These are phyloP conservation scores for Drosophila quinaria DNA, from an alignment of 2,888 invertebrate genomes.

Conservation along the genomic window DNA sequence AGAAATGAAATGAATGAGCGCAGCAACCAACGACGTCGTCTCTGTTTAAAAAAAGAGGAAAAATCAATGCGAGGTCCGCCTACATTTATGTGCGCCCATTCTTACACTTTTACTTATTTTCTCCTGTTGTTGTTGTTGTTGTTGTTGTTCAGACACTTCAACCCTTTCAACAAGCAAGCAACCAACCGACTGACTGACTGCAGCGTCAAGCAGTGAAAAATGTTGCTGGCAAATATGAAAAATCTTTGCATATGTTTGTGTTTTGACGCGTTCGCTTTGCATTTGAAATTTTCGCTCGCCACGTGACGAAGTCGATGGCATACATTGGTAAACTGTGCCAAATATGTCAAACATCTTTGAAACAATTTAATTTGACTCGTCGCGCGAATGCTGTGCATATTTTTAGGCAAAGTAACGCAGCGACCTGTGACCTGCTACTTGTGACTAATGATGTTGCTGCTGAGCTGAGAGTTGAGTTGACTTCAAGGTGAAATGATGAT, in stretches of 20 bases:
- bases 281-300: slow-evolving; percentile 30
- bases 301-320: slow-evolving; percentile 22
- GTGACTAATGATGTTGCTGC: slow-evolving; percentile 81
- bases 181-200: slow-evolving; percentile 24
- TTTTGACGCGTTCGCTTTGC: slow-evolving; percentile 26
- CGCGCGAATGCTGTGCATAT: slow-evolving; percentile 70
- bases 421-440: slow-evolving; percentile 61
- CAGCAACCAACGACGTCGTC: slow-evolving; percentile 52
- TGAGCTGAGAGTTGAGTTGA: slow-evolving; percentile 27
- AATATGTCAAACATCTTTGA: slow-evolving; percentile 81
- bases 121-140: slow-evolving; percentile 20
- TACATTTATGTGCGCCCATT: slow-evolving; percentile 36
- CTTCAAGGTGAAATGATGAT: slow-evolving; percentile 29
- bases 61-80: slow-evolving; percentile 69
- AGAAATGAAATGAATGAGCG: slow-evolving; percentile 76
- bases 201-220: slow-evolving; percentile 58
- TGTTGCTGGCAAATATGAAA: slow-evolving; percentile 75
- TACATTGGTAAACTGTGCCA: slow-evolving; percentile 58
- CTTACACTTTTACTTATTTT: slow-evolving; percentile 52
- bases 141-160: slow-evolving; percentile 50
- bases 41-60: slow-evolving; percentile 28
- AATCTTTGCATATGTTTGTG: slow-evolving; percentile 65
- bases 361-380: slow-evolving; percentile 72
- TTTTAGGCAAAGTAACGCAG: slow-evolving; percentile 64
- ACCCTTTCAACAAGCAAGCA: slow-evolving; percentile 61